Percentiles rank a stretch among this genome's conserved stretches.
Conservation (phyloP, 2,888 invertebrate genomes). For the Syrista parreyssii region DNA sequence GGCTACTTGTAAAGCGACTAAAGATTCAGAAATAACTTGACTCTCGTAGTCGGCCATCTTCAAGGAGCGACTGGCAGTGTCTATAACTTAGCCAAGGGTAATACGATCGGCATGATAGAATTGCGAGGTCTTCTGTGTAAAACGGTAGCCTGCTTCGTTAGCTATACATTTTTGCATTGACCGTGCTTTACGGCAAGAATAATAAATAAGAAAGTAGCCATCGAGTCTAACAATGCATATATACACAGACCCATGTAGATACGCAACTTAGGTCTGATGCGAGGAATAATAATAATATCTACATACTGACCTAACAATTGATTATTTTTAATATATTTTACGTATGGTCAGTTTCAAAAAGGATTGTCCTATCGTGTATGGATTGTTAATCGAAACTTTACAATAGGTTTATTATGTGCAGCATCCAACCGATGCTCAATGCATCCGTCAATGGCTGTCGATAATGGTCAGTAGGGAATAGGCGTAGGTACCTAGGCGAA, state of each 20-base stretch:
- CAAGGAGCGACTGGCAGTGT: slow-evolving; percentile 35
- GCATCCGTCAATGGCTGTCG: slow-evolving; percentile 32
- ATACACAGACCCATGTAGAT: no score
- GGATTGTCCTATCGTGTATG: background rate
- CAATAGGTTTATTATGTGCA: slow-evolving; percentile 32
- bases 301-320: no score
- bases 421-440: slow-evolving; percentile 25
- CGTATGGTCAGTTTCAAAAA: background rate
- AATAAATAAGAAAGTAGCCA: background rate
- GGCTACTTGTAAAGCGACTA: slow-evolving; percentile 64
- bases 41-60: slow-evolving; percentile 25
- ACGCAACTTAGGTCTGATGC: no score
- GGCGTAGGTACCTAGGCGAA: slow-evolving; percentile 20
- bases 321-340: background rate
- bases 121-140: slow-evolving; percentile 2
- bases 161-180: background rate
- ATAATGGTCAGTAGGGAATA: slow-evolving; percentile 31
- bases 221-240: no score
- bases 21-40: slow-evolving; percentile 62
- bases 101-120: slow-evolving; percentile 44
- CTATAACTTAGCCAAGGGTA: slow-evolving; percentile 43
- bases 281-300: background rate
- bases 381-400: slow-evolving; percentile 28
- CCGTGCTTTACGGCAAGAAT: background rate
- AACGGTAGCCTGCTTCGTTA: background rate